Percentiles rank a stretch among this genome's conserved stretches.
Evolutionary conservation across 2,888 invertebrate genomes (phyloP).

Genomic region (Keiferia lycopersicella): DNA sequence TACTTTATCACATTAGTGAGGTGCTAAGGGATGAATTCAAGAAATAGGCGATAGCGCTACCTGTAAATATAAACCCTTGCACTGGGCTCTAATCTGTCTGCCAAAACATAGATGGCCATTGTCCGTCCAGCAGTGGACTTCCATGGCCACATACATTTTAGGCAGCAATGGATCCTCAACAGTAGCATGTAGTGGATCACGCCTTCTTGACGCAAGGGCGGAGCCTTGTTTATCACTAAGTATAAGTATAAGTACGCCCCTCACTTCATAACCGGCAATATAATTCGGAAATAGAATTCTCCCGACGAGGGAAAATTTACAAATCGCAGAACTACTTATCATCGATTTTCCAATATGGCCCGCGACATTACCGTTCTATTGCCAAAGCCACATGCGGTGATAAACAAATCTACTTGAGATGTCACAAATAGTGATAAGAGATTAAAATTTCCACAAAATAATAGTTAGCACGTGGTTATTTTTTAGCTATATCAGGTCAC

Average conservation of each 20-base stretch:
- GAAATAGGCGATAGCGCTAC: too few species aligned
- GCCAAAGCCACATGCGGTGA: neutral
- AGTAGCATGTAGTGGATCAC: neutral
- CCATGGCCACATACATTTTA: too few species aligned
- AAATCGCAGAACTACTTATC: neutral
- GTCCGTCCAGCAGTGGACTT: too few species aligned
- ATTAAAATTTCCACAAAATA: neutral
- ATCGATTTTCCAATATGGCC: neutral
- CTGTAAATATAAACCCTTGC: too few species aligned
- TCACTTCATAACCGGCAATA: conserved; percentile 24
- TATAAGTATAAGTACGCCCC: conserved; percentile 50
- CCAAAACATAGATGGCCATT: too few species aligned
- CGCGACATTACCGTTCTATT: too few species aligned
- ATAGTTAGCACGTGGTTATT: neutral
- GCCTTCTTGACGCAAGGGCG: conserved; percentile 68
- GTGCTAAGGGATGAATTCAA: too few species aligned
- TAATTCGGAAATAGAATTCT: neutral
- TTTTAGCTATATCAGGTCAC: too few species aligned
- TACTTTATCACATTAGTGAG: too few species aligned
- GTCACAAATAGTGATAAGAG: neutral
- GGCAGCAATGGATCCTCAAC: neutral
- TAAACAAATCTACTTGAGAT: neutral
- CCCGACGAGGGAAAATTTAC: neutral
- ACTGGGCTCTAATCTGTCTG: too few species aligned
- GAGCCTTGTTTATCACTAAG: conserved; percentile 71